Base-by-base conservation (phyloP, 2,113 vertebrate species). In the Neodontobutis hainanensis region DNA sequence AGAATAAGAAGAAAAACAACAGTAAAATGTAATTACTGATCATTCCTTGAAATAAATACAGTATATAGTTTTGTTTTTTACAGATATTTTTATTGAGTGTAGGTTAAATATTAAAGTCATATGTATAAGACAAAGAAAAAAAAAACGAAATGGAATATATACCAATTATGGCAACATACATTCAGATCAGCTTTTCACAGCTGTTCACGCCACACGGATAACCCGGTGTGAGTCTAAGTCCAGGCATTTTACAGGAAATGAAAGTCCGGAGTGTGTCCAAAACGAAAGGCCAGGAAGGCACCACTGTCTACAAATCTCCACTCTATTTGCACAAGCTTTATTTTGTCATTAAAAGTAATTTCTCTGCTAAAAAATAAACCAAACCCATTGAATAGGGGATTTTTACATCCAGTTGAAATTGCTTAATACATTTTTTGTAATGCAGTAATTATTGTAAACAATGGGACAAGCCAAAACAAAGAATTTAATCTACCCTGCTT, bases 361-460 rank as follows among this genome's bases (percentile, higher is more conserved):
- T 73, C 61, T 62, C 38, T 60, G 61, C 65, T n/a, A 42, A 75
- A 58, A 50, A 32, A 27, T 27, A 27, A 27, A n/a, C n/a, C 34
- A 46, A 75, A 62, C 50, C 53, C 34, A 60, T 51, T 40, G 47
- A 55, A 75, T 36, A 32, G 47, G 16, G 48, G 2, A 16, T 68
- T 75, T 79, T 49, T 68, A 65, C 59, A 61, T 48, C 59, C 68
- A 40, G 38, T 16, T 72, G 53, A 76, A 51, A 44, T 61, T 66
- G 45, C 36, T 74, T 46, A 71, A 60, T 82, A 19, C 36, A 69
- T 69, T 63, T 65, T 70, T 36, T 56, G 71, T 71, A 59, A 72
- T 42, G 55, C 11, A 32, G 70, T 77, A 75, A 85, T 85, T 81
- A 77, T 73, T 68, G 75, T 67, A 81, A 78, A 87, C 78, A 87